Evolutionary conservation across 2,113 vertebrate species (phyloP).

Genomic region (Sorex araneus): DNA sequence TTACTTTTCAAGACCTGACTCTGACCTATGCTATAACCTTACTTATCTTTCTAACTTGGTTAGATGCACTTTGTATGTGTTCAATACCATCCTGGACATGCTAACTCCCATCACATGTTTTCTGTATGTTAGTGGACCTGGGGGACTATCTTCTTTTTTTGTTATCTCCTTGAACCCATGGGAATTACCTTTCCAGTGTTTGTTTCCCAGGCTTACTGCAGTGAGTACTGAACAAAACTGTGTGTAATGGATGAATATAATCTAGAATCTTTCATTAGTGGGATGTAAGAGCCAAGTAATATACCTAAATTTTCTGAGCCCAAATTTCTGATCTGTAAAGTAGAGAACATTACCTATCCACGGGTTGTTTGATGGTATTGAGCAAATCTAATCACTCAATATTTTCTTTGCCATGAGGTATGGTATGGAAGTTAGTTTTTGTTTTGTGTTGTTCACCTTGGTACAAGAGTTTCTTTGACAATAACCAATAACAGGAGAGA

Average conservation of each 20-base stretch:
- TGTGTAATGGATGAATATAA: neutral
- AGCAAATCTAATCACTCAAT: neutral
- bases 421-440: neutral
- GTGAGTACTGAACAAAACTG: neutral
- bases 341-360: neutral
- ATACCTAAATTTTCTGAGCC: neutral
- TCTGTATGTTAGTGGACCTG: neutral
- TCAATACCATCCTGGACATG: neutral
- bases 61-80: neutral
- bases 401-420: neutral
- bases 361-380: neutral
- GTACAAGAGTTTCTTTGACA: slow-evolving; percentile 1
- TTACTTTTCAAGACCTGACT: neutral
- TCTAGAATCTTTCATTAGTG: neutral
- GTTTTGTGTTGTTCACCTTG: neutral
- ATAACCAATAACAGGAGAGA: neutral
- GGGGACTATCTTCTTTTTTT: neutral
- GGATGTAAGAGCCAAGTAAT: neutral
- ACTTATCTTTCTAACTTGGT: neutral
- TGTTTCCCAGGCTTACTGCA: neutral
- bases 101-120: neutral
- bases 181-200: neutral
- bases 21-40: neutral
- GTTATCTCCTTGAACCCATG: neutral
- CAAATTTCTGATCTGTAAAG: neutral